Conservation (phyloP, 2,888 invertebrate genomes). For the Phortica okadai region DNA sequence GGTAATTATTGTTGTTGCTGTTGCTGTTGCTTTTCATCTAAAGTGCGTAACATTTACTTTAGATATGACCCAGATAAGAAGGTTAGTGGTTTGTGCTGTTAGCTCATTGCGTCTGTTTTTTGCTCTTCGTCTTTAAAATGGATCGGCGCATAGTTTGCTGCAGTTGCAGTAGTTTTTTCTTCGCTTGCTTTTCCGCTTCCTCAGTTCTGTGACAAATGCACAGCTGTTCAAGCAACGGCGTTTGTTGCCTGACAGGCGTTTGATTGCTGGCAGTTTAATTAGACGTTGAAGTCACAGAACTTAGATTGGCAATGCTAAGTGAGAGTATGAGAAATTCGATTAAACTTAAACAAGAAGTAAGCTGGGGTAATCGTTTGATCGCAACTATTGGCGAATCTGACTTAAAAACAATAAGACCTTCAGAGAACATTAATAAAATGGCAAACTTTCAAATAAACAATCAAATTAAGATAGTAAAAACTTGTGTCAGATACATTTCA, state of each 20-base stretch:
- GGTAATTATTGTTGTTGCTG: not conserved
- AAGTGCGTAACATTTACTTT: slow-evolving; percentile 30
- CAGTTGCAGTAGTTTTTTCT: not conserved
- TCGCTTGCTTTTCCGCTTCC: not conserved
- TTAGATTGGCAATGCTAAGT: no score
- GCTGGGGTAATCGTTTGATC: no score
- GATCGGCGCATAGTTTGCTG: not conserved
- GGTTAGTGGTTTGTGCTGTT: slow-evolving; percentile 8
- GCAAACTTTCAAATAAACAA: no score
- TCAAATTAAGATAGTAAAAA: no score
- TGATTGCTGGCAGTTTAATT: not conserved
- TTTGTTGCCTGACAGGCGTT: not conserved
- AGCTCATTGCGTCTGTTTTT: slow-evolving; percentile 3
- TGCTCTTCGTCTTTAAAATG: not conserved
- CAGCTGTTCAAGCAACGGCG: slow-evolving; percentile 21
- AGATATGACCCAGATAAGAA: slow-evolving; percentile 35
- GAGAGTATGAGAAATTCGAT: no score
- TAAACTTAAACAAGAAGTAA: no score
- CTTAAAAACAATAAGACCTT: no score
- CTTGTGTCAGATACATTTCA: no score
- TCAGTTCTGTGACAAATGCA: not conserved
- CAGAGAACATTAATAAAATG: no score
- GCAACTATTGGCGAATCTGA: no score
- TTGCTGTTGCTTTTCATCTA: not conserved
- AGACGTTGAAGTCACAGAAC: no score